Evolutionary conservation across 1,140 invertebrate genomes (phyloP), one percentile per base, ranked within the genome.

Genomic region (Catajapyx aquilonaris): DNA sequence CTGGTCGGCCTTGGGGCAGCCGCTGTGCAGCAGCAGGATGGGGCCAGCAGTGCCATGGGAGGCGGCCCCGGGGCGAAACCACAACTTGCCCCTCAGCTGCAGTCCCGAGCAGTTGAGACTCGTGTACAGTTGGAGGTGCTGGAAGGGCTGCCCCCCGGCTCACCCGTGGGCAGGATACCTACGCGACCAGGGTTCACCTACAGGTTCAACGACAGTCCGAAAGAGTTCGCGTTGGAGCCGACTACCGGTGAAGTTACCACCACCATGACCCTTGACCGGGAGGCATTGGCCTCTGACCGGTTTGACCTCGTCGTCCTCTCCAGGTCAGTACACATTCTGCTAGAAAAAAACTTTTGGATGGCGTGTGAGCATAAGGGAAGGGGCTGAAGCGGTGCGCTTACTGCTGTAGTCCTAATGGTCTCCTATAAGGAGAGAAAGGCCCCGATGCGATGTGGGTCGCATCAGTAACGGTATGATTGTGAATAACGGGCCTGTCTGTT

Each of bases 291-390:
- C 17, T 75, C 65, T 42, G 81, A 87, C 47, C 66, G 79, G 19
- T 88, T 85, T 53, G 84, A 88, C 49, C 63, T 90, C 35, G 84
- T 91, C 13, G 76, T 90, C 2, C 60, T 90, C 13, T n/a, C n/a
- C n/a, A n/a, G n/a, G n/a, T n/a, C n/a, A n/a, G n/a, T n/a, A n/a
- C n/a, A n/a, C n/a, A n/a, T n/a, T n/a, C n/a, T n/a, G n/a, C n/a
- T n/a, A n/a, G n/a, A n/a, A n/a, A n/a, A n/a, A n/a, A n/a, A n/a
- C n/a, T n/a, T n/a, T n/a, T n/a, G n/a, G n/a, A n/a, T n/a, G n/a
- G n/a, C n/a, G n/a, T n/a, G n/a, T n/a, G n/a, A n/a, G n/a, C n/a
- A n/a, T n/a, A n/a, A n/a, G n/a, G n/a, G n/a, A n/a, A n/a, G n/a
- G n/a, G n/a, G n/a, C n/a, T n/a, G n/a, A n/a, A n/a, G n/a, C n/a